Conservation (phyloP, 2,797 vertebrate genomes). For the Lophotriccus pileatus region DNA sequence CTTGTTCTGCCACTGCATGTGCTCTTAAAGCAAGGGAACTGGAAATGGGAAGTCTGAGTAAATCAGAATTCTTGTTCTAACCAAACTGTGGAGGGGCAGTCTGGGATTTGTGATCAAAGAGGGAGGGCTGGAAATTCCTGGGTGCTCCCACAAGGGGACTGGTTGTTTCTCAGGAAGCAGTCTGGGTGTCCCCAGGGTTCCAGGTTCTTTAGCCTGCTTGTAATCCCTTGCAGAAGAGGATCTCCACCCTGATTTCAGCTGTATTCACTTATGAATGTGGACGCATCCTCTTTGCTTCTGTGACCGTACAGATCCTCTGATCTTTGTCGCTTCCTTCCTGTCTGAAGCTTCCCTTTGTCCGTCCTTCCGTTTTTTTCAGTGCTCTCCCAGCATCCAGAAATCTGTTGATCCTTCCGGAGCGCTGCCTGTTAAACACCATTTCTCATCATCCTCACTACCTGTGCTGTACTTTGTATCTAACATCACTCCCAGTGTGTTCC, state of each 20-base stretch:
- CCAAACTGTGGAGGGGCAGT: background rate
- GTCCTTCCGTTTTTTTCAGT: background rate
- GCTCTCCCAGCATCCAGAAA: background rate
- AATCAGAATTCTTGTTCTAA: background rate
- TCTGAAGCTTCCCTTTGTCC: background rate
- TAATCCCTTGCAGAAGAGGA: background rate
- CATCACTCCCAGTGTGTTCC: background rate
- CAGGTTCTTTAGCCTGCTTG: background rate
- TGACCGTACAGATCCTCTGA: background rate
- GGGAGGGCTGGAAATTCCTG: background rate
- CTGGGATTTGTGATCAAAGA: background rate
- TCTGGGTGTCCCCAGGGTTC: background rate
- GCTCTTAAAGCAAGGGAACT: background rate
- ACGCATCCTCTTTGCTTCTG: background rate
- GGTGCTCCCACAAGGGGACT: background rate
- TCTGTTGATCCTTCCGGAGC: background rate
- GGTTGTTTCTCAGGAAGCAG: background rate
- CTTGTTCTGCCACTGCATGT: background rate
- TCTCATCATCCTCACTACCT: background rate
- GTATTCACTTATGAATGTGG: background rate
- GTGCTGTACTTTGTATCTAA: background rate
- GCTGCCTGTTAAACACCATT: background rate
- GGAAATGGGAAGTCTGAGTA: background rate
- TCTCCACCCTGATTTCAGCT: background rate
- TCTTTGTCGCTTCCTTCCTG: slow-evolving; percentile 20